phyloP scores from a whole-genome alignment of 2,888 invertebrate genomes.

The Pollenia amentaria region DNA sequence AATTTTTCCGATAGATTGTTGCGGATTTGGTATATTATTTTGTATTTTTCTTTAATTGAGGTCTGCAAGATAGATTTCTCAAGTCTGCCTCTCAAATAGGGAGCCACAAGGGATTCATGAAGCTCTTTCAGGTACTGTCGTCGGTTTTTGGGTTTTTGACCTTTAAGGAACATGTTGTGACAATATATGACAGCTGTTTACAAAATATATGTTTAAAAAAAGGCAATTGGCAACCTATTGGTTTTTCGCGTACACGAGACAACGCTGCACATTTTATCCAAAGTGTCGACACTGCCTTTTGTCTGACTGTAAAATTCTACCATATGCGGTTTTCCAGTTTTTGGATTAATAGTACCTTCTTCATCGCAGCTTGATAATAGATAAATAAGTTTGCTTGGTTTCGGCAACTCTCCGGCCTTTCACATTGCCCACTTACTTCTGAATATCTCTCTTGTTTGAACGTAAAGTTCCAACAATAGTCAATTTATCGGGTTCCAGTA shows the following conservation, averaged over 20 bases:
- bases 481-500: conserved; percentile 77
- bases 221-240: conserved; percentile 26
- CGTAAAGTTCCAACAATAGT: conserved; percentile 75
- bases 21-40: conserved; percentile 16
- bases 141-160: conserved; percentile 5
- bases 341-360: conserved; percentile 45
- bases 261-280: conserved; percentile 43
- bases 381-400: too few relatives aligned
- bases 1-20: not conserved
- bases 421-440: conserved; percentile 21
- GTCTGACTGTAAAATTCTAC: conserved; percentile 61
- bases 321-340: conserved; percentile 23
- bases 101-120: too few relatives aligned
- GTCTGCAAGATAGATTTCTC: conserved; percentile 2
- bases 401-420: conserved; percentile 24
- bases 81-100: not conserved
- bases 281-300: conserved; percentile 45
- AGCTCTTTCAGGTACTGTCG: not conserved
- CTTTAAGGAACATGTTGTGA: conserved; percentile 26
- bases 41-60: conserved; percentile 8
- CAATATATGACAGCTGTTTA: conserved; percentile 50
- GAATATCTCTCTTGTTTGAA: conserved; percentile 58
- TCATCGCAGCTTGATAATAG: too few relatives aligned
- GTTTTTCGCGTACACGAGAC: conserved; percentile 39
- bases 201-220: conserved; percentile 42